Conservation (phyloP, 2,797 vertebrate species). For the Acanthurus tractus region DNA sequence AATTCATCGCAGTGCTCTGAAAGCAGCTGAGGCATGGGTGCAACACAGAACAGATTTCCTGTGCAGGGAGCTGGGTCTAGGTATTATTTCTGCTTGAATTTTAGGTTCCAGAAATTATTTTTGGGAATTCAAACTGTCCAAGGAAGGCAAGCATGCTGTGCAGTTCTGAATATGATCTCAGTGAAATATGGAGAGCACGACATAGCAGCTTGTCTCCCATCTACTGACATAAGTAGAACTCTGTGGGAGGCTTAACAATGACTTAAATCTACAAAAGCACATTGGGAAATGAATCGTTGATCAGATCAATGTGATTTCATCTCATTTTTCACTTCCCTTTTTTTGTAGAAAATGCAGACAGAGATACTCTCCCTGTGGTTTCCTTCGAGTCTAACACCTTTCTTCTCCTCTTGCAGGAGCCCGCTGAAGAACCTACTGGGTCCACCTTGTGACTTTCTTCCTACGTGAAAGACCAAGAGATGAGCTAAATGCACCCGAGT, state of each 20-base stretch:
- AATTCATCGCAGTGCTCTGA: constrained; percentile 76
- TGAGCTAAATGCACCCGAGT: constrained; percentile 56
- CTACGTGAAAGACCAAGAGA: constrained; percentile 46
- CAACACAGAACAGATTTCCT: constrained; percentile 64
- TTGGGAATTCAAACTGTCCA: constrained; percentile 2
- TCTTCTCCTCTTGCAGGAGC: constrained; percentile 69
- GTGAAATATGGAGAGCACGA: constrained; percentile 17
- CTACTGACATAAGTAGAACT: constrained; percentile 14
- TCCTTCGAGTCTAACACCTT: constrained; percentile 40
- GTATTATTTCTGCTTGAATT: constrained; percentile 49
- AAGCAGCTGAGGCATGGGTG: constrained; percentile 58
- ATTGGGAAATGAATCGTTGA: constrained; percentile 1
- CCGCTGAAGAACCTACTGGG: constrained; percentile 37
- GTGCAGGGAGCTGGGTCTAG: constrained; percentile 19
- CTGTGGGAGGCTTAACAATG: constrained; percentile 25
- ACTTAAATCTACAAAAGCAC: constrained; percentile 18
- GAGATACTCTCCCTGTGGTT: constrained; percentile 5
- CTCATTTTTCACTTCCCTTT: constrained; percentile 16
- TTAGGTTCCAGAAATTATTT: constrained; percentile 21
- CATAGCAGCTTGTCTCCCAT: constrained; percentile 12
- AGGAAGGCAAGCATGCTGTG: constrained; percentile 10
- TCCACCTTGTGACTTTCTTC: constrained; percentile 44
- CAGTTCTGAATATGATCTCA: constrained; percentile 16
- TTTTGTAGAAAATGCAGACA: constrained; percentile 6
- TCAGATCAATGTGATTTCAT: constrained; percentile 31